Percentiles rank a stretch among this genome's conserved stretches.
Conservation (phyloP, 2,113 vertebrate genomes). For the Penelope pileata region DNA sequence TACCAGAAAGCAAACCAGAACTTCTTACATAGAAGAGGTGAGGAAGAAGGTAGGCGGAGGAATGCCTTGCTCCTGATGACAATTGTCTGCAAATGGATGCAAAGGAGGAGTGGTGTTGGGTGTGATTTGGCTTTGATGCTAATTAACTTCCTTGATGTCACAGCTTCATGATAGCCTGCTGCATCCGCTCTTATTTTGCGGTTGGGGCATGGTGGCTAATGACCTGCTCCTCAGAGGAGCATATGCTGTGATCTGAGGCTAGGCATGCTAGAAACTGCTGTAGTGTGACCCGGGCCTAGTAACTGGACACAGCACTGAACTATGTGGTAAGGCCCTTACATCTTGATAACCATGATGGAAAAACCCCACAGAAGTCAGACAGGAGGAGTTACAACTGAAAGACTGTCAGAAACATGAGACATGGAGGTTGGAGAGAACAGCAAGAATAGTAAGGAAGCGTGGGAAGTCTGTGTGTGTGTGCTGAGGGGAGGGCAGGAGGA, state of each 20-base stretch:
- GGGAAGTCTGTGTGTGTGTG: neutral
- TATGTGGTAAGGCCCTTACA: fast-evolving
- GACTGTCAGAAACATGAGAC: neutral
- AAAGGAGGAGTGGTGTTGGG: fast-evolving
- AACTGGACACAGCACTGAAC: no score
- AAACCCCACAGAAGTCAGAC: neutral
- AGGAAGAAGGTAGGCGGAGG: neutral
- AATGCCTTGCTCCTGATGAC: no score
- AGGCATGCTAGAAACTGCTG: fast-evolving
- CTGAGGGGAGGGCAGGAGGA: neutral
- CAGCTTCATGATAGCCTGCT: fast-evolving
- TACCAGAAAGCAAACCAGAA: neutral
- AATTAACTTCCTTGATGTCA: fast-evolving
- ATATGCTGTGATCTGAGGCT: neutral
- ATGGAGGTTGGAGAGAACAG: neutral
- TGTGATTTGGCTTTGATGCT: neutral
- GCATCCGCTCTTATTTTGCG: fast-evolving
- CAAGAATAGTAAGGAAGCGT: neutral
- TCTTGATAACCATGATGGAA: fast-evolving
- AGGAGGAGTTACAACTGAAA: neutral
- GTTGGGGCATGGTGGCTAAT: fast-evolving
- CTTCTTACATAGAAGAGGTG: neutral
- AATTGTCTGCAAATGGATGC: neutral
- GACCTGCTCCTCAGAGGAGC: neutral
- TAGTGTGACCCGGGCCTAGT: neutral